phyloP scores from a whole-genome alignment of 2,113 vertebrate species.

The Thamnophis sirtalis region DNA sequence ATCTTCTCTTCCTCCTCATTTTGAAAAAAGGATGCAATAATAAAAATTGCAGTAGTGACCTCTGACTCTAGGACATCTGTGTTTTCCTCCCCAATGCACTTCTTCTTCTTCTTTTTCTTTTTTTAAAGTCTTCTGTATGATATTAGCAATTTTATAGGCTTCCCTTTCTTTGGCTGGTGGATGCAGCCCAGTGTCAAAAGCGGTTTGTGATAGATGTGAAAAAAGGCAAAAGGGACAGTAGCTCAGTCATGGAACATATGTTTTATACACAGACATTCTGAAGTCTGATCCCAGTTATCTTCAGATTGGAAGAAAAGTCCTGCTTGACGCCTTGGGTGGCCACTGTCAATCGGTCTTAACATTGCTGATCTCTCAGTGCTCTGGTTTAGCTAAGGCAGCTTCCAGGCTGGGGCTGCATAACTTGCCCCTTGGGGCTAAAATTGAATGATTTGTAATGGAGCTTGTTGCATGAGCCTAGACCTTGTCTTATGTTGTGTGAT shows the following conservation, averaged over 20 bases:
- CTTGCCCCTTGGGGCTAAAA: not conserved
- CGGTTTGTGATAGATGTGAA: not conserved
- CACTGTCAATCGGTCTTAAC: not conserved
- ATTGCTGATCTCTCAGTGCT: not conserved
- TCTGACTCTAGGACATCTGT: not conserved
- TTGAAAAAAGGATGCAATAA: slow-evolving; percentile 32
- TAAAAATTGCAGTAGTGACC: slow-evolving; percentile 37
- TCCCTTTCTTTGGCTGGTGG: not conserved
- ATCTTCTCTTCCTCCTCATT: slow-evolving; percentile 6
- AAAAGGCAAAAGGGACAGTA: not conserved
- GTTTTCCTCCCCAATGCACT: not conserved
- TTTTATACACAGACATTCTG: not conserved
- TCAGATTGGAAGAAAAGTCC: not conserved
- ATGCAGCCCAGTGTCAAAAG: not conserved
- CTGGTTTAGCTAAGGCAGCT: not conserved
- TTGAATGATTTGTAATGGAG: not conserved
- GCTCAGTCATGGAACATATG: not conserved
- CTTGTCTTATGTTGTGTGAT: not conserved
- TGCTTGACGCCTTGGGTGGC: not conserved
- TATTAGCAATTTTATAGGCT: not conserved
- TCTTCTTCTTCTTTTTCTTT: no score
- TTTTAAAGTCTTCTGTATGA: not conserved
- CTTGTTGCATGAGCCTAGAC: not conserved
- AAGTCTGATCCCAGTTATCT: not conserved
- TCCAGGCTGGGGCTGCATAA: not conserved